These are phyloP conservation scores for Pogonus chalceus DNA, from an alignment of 1,140 invertebrate genomes.

Conservation along the genomic window DNA sequence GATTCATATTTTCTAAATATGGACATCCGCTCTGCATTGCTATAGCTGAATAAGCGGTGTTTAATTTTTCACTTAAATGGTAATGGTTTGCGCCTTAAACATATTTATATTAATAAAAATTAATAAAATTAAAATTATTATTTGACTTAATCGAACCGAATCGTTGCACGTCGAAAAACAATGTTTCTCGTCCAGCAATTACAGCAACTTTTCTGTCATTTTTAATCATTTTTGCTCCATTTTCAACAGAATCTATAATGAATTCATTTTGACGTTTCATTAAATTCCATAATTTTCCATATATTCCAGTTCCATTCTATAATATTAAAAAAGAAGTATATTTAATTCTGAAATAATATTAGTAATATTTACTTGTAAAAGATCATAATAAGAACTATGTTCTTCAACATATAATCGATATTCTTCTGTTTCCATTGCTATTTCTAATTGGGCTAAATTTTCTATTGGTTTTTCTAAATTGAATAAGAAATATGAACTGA, in stretches of 20 bases:
- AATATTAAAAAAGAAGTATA: too few relatives aligned
- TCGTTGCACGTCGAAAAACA: conserved; percentile 58
- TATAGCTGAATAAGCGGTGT: conserved; percentile 60
- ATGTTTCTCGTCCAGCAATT: conserved; percentile 55
- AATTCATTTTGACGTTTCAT: conserved; percentile 44
- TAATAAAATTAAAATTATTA: neutral
- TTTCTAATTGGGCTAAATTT: conserved; percentile 46
- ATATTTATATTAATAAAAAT: conserved; percentile 11
- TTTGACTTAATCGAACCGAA: conserved; percentile 38
- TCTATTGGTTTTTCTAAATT: conserved; percentile 50
- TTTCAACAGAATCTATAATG: conserved; percentile 51
- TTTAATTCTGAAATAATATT: conserved; percentile 5
- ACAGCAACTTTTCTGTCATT: conserved; percentile 45
- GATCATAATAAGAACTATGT: conserved; percentile 53
- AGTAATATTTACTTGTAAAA: conserved; percentile 45
- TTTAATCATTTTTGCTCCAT: conserved; percentile 49
- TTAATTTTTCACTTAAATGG: conserved; percentile 60
- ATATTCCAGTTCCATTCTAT: conserved; percentile 63
- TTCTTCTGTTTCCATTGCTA: conserved; percentile 46
- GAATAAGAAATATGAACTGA: conserved; percentile 7
- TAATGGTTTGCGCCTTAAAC: conserved; percentile 51
- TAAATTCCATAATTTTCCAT: conserved; percentile 48
- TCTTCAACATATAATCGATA: conserved; percentile 55
- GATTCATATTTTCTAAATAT: conserved; percentile 55
- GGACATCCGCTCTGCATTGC: conserved; percentile 61